These are phyloP conservation scores for Hiodon tergisus DNA, from an alignment of 2,113 vertebrate species.

Conservation along the genomic window DNA sequence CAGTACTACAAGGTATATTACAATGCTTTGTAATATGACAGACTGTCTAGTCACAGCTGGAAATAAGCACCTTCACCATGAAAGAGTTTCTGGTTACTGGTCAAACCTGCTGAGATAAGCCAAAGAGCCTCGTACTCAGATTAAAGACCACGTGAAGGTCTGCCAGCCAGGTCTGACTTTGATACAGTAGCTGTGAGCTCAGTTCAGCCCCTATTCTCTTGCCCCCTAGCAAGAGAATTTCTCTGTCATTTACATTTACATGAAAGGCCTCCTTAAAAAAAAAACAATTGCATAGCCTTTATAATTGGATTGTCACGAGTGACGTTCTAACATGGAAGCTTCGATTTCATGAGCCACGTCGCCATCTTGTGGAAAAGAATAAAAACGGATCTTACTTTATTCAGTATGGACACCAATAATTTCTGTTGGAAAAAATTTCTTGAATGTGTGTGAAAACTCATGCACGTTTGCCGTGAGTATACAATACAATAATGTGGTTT, in stretches of 20 bases:
- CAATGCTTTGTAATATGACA: neutral
- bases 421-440: too few species aligned
- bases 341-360: conserved; percentile 8
- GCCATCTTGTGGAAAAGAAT: conserved; percentile 27
- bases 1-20: neutral
- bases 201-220: conserved; percentile 6
- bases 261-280: conserved; percentile 20
- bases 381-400: neutral
- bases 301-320: conserved; percentile 17
- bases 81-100: conserved; percentile 10
- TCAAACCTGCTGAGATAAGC: conserved; percentile 8
- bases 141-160: conserved; percentile 16
- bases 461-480: too few species aligned
- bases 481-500: too few species aligned
- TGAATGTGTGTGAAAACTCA: too few species aligned
- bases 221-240: neutral
- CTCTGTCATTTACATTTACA: conserved; percentile 15
- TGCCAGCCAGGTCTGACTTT: neutral
- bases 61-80: conserved; percentile 1
- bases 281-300: neutral
- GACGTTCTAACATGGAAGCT: neutral
- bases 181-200: conserved; percentile 5
- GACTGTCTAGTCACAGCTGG: neutral
- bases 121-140: neutral
- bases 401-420: neutral